Conservation (phyloP, 1,140 invertebrate genomes). For the Trialeurodes vaporariorum region DNA sequence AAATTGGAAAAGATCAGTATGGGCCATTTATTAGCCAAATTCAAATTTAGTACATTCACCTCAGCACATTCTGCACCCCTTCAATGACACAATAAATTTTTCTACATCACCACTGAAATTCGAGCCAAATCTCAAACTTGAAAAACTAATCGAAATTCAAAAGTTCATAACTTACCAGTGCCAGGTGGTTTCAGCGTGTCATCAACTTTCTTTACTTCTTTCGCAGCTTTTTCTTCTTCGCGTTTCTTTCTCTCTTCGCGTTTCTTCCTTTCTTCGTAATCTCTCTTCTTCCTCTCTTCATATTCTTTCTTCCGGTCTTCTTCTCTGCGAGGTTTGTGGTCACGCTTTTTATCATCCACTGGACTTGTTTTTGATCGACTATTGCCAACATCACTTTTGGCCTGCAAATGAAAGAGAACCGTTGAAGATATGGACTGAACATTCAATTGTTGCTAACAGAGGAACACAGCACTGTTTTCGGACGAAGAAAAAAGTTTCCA, state of each 20-base stretch:
- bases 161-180: neutral
- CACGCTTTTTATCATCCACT: conserved; percentile 27
- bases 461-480: too few relatives aligned
- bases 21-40: too few relatives aligned
- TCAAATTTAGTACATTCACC: too few relatives aligned
- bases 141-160: neutral
- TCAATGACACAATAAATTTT: too few relatives aligned
- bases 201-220: conserved; percentile 13
- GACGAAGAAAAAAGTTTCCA: too few relatives aligned
- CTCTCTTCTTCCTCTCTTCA: conserved; percentile 35
- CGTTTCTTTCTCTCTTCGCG: conserved; percentile 22
- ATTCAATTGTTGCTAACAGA: too few relatives aligned
- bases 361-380: conserved; percentile 27
- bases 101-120: too few relatives aligned
- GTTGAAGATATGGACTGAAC: too few relatives aligned
- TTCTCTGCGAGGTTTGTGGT: conserved; percentile 13
- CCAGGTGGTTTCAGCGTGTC: conserved; percentile 4
- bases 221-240: conserved; percentile 14
- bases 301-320: conserved; percentile 26
- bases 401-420: neutral
- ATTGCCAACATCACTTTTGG: conserved; percentile 9
- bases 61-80: too few relatives aligned
- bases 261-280: conserved; percentile 33
- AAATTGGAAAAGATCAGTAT: too few relatives aligned
- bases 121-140: too few relatives aligned